These are phyloP conservation scores for Oryctes rhinoceros DNA, from an alignment of 1,140 invertebrate species.

Conservation along the genomic window DNA sequence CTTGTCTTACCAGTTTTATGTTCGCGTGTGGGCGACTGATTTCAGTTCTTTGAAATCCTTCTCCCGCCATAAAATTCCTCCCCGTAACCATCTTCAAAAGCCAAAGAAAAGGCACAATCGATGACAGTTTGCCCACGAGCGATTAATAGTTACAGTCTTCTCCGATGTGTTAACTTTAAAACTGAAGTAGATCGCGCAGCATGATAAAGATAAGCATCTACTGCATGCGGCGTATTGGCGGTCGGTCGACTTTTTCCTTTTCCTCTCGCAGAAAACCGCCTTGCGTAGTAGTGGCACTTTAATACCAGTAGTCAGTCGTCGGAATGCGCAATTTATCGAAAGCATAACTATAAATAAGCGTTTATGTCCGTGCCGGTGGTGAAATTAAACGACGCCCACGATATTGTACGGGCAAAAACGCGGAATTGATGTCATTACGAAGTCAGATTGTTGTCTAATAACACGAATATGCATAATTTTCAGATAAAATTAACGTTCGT, in stretches of 20 bases:
- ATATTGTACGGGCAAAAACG: constrained; percentile 14
- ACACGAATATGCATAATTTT: constrained; percentile 33
- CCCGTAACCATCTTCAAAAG: no score
- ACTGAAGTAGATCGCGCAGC: not conserved
- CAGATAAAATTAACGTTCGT: constrained; percentile 30
- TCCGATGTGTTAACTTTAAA: not conserved
- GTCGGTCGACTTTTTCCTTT: not conserved
- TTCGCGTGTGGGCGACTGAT: no score
- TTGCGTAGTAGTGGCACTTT: constrained; percentile 19
- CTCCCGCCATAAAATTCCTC: no score
- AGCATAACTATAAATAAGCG: constrained; percentile 36
- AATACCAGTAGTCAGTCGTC: constrained; percentile 29
- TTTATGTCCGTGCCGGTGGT: constrained; percentile 31
- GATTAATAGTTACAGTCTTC: not conserved
- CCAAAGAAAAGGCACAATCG: not conserved
- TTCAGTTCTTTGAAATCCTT: no score
- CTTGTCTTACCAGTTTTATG: no score
- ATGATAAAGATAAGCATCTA: constrained; percentile 28
- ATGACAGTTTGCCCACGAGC: constrained; percentile 1
- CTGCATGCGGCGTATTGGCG: not conserved
- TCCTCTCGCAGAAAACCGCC: constrained; percentile 2
- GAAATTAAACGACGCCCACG: constrained; percentile 33
- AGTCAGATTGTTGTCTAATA: constrained; percentile 37
- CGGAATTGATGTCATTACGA: constrained; percentile 31
- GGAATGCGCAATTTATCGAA: constrained; percentile 36